Evolutionary conservation across 2,113 vertebrate species (phyloP).

Genomic region (Oceanites oceanicus): DNA sequence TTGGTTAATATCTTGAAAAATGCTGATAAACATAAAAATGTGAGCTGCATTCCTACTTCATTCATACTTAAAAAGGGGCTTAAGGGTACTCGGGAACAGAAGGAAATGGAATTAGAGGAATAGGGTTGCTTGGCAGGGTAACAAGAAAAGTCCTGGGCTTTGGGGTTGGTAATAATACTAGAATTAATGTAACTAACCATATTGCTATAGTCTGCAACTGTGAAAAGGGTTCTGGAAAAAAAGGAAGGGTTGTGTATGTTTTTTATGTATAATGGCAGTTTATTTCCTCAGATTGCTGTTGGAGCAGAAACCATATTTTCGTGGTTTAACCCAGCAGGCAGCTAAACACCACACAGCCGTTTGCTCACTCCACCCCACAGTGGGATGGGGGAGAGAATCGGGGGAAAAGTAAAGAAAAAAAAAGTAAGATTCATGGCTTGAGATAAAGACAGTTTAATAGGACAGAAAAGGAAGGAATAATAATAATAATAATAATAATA

Average conservation of each 20-base stretch:
- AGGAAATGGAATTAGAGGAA: neutral
- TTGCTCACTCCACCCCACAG: too few species aligned
- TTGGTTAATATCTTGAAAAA: conserved; percentile 18
- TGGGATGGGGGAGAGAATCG: too few species aligned
- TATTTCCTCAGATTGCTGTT: conserved; percentile 46
- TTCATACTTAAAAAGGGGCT: neutral
- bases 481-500: too few species aligned
- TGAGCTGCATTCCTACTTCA: neutral
- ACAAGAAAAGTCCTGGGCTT: neutral
- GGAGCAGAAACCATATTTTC: conserved; percentile 55
- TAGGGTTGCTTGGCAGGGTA: neutral
- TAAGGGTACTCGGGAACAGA: neutral
- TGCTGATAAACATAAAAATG: neutral
- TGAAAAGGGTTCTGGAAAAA: neutral
- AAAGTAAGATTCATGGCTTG: too few species aligned
- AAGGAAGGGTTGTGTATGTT: neutral
- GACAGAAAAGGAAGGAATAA: too few species aligned
- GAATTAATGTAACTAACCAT: neutral
- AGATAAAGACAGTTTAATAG: too few species aligned
- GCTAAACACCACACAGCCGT: too few species aligned
- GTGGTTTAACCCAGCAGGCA: too few species aligned
- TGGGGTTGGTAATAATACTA: neutral
- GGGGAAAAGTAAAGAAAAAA: too few species aligned
- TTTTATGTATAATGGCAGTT: conserved; percentile 39
- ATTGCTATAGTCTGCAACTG: neutral